A percentile compares a stretch with the other conserved stretches of the same genome.
Evolutionary conservation across 2,113 vertebrate species (phyloP).

Genomic region (Typhlomys cinereus): DNA sequence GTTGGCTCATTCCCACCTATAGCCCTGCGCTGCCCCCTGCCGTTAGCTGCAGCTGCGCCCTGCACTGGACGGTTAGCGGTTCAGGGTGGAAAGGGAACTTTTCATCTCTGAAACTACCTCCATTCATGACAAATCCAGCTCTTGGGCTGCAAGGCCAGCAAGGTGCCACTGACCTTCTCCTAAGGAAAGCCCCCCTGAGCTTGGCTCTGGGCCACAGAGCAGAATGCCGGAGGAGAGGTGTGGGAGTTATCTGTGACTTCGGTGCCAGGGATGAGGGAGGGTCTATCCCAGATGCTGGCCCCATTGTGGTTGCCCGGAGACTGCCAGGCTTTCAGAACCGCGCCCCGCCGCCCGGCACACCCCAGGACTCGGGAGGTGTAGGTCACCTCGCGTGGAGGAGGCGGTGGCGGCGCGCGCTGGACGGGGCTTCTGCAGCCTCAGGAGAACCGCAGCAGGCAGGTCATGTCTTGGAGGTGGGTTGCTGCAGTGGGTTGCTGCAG

Average conservation of each 20-base stretch:
- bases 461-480: neutral
- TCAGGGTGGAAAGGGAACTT: neutral
- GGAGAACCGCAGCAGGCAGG: conserved; percentile 3
- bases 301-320: conserved; percentile 55
- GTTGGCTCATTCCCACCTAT: neutral
- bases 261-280: neutral
- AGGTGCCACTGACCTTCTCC: neutral
- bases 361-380: neutral
- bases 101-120: neutral
- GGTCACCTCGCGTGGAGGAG: neutral
- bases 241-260: neutral
- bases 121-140: neutral
- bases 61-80: neutral
- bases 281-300: neutral
- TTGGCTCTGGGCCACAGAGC: neutral
- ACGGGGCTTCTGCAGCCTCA: neutral
- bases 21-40: conserved; percentile 63
- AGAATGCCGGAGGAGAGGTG: neutral
- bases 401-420: neutral
- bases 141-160: neutral
- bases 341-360: neutral
- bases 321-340: neutral
- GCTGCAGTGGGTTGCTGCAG: neutral
- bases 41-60: neutral
- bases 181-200: neutral